Evolutionary conservation across 1,140 invertebrate species (phyloP).

Genomic region (Bathynomus jamesi): DNA sequence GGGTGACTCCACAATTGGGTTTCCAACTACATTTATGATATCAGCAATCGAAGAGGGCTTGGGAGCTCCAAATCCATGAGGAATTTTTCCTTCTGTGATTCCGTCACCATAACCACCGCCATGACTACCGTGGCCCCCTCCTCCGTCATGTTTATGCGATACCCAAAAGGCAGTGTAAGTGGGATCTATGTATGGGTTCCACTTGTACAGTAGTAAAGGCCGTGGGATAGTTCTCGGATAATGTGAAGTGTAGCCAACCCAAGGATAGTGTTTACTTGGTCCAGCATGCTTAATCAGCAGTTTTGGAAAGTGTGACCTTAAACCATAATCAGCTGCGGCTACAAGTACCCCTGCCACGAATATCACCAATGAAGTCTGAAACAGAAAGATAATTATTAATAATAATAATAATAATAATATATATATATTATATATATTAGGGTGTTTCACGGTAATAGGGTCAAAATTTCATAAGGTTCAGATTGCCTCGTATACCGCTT

Average conservation of each 20-base stretch:
- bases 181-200: background rate
- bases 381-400: no score
- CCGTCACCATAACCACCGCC: no score
- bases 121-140: background rate
- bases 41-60: background rate
- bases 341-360: no score
- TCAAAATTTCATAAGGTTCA: no score
- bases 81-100: background rate
- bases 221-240: background rate
- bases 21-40: no score
- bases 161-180: background rate
- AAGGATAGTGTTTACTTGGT: background rate
- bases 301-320: background rate
- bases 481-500: no score
- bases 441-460: no score
- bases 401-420: no score
- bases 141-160: background rate
- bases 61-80: background rate
- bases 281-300: background rate
- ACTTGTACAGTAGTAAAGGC: background rate
- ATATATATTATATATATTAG: no score
- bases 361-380: no score
- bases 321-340: background rate
- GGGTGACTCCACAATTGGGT: no score
- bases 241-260: background rate